Evolutionary conservation across 2,797 vertebrate species (phyloP), one percentile per base, ranked within the genome.

Genomic region (Sebastolobus alascanus): DNA sequence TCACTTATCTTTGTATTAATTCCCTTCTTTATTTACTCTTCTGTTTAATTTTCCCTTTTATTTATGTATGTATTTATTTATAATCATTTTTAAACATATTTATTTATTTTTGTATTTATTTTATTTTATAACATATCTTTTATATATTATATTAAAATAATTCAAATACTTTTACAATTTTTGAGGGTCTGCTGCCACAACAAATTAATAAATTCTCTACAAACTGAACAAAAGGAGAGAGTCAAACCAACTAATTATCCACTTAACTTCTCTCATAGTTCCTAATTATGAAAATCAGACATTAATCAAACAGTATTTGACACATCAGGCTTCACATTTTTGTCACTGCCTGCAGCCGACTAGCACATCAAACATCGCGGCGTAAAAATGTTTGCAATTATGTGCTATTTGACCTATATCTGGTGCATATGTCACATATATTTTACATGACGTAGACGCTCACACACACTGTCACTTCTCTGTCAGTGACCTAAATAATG

Each of bases 401-500:
- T 18, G 27, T 50, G 38, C 80, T 38, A 54, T 77, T 70, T 89
- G 87, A 93, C 90, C 87, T 79, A 87, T 58, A 88, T 92, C 61
- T 75, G 85, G 82, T 59, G 65, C 76, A 77, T 65, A 71, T 81
- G 90, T 82, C 90, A 86, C 80, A 71, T 79, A 43, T 73, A 82
- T 82, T 90, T 77, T 50, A 40, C 52, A 60, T 84, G 83, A 83
- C 40, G 13, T 2, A 52, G 58, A 83, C 67, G 7, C 79, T 75
- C 67, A 70, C 68, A 59, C 73, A 79, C 68, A 13, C 58, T 85
- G 83, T 85, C 85, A 88, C 67, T 80, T 60, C 56, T 79, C 66
- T 52, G 72, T 71, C 84, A 58, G 66, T 91, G 92, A 91, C 93
- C 90, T 85, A 91, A 90, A 92, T 93, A 77, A 82, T 38, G 43